Conservation (phyloP, 2,797 vertebrate genomes). For the Orestias chungarensis region DNA sequence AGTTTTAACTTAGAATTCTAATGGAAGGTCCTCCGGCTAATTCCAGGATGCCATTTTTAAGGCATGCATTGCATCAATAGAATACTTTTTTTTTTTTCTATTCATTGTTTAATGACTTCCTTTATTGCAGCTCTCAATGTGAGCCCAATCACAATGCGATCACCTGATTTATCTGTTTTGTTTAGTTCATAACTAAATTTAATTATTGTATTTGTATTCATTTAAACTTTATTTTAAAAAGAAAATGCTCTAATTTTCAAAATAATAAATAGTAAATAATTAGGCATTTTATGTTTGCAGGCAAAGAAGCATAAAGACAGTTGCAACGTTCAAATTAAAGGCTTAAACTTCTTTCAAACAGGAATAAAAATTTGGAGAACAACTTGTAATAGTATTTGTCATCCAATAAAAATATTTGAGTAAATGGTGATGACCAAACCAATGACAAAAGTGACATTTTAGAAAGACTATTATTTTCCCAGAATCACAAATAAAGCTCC, state of each 20-base stretch:
- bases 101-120: conserved; percentile 37
- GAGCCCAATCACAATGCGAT: neutral
- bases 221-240: neutral
- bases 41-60: conserved; percentile 58
- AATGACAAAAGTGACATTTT: neutral
- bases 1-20: conserved; percentile 63
- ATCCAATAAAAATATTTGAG: neutral
- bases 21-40: conserved; percentile 59
- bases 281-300: neutral
- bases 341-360: neutral
- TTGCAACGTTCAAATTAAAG: neutral
- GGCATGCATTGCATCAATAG: conserved; percentile 53
- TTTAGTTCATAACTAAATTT: too few species aligned
- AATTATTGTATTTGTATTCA: neutral
- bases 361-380: neutral
- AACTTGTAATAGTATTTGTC: neutral
- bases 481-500: conserved; percentile 18
- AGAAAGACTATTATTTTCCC: conserved; percentile 3
- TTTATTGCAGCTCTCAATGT: conserved; percentile 17
- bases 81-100: conserved; percentile 39
- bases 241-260: neutral
- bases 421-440: neutral
- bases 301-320: neutral
- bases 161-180: too few species aligned
- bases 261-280: neutral